phyloP scores from a whole-genome alignment of 2,797 vertebrate genomes.

The Alectoris magna region DNA sequence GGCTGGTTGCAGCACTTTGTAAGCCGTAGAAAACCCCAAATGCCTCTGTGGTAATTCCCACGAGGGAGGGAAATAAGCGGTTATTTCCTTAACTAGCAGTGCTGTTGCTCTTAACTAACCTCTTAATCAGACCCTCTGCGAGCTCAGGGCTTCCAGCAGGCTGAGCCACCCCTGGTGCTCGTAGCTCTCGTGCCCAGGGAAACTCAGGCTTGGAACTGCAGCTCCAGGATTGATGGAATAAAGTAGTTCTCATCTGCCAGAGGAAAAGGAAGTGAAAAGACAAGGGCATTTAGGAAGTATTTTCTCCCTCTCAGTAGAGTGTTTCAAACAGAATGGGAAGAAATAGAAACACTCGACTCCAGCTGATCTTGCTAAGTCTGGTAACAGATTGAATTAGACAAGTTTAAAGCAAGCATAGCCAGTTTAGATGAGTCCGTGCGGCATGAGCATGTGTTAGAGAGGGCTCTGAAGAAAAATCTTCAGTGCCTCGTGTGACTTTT shows the following conservation, averaged over 20 bases:
- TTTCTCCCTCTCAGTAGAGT: not conserved
- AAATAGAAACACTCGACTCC: not conserved
- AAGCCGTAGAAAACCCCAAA: slow-evolving; percentile 8
- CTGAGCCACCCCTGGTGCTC: not conserved
- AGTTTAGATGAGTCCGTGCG: not conserved
- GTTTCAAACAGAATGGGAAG: not conserved
- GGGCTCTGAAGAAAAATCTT: not conserved
- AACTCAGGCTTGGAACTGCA: not conserved
- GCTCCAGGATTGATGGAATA: not conserved
- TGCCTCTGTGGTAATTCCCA: not conserved
- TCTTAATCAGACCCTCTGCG: not conserved
- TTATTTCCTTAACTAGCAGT: not conserved
- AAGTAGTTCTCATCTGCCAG: not conserved
- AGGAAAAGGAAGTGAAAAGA: not conserved
- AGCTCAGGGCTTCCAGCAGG: not conserved
- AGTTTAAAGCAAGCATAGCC: not conserved
- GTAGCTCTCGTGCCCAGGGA: not conserved
- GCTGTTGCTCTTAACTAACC: not conserved
- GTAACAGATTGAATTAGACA: not conserved
- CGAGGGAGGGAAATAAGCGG: not conserved
- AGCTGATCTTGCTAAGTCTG: not conserved
- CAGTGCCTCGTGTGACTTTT: not conserved
- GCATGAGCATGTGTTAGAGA: not conserved
- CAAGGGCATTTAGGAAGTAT: not conserved
- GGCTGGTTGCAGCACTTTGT: not conserved